Percentiles rank a stretch among this genome's conserved stretches.
phyloP scores from a whole-genome alignment of 2,888 invertebrate genomes.

The Beris chalybata region DNA sequence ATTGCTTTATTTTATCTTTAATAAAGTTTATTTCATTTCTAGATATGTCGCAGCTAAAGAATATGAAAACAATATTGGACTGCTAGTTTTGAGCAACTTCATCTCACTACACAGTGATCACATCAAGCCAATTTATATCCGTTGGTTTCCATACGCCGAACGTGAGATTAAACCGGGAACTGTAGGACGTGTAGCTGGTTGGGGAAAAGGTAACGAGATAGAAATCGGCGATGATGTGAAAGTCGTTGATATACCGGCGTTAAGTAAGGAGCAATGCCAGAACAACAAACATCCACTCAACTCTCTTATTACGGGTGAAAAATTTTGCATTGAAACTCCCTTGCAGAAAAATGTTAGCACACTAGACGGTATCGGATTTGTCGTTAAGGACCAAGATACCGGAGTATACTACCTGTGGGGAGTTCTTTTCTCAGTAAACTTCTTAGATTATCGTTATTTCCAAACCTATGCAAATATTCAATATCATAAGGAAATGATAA shows the following conservation, averaged over 20 bases:
- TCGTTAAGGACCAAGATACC: constrained; percentile 27
- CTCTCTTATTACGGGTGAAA: constrained; percentile 43
- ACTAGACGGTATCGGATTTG: constrained; percentile 42
- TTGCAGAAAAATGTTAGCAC: constrained; percentile 38
- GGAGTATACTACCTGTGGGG: constrained; percentile 45
- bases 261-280: constrained; percentile 41
- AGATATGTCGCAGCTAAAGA: constrained; percentile 42
- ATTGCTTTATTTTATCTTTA: no score
- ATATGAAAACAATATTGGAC: constrained; percentile 49
- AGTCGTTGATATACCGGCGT: constrained; percentile 39
- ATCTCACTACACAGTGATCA: constrained; percentile 46
- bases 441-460: no score
- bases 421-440: constrained; percentile 42
- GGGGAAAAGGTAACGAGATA: no score
- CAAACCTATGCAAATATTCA: constrained; percentile 41
- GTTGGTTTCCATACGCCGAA: constrained; percentile 41
- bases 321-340: constrained; percentile 44
- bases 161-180: constrained; percentile 22
- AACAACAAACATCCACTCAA: constrained; percentile 38
- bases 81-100: constrained; percentile 46
- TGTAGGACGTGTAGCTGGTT: constrained; percentile 42
- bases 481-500: constrained; percentile 32
- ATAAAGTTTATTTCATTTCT: background rate
- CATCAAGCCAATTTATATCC: constrained; percentile 52
- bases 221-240: constrained; percentile 36